Base-by-base conservation (phyloP, 2,888 invertebrate genomes). In the Acleris cristana region DNA sequence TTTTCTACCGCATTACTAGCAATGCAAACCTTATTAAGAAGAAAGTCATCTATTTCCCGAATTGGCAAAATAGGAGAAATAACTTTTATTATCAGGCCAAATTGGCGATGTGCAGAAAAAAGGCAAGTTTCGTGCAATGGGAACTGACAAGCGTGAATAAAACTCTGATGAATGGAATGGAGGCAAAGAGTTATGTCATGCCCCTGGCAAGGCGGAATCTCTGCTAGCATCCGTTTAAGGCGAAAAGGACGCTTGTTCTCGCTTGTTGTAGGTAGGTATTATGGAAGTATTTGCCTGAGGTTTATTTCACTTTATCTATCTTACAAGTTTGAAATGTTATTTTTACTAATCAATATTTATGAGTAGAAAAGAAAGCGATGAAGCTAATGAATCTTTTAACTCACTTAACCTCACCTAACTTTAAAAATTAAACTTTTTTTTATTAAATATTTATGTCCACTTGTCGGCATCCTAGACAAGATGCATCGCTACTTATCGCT, bases 141-240 rank as follows among this genome's bases (percentile, higher is more conserved):
- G 51, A 65, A 51, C 60, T 26, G 65, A 61, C 65, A 21, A 61
- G 65, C 65, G 60, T 65, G 60, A 65, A 61, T 65, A 56, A 51
- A 61, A 65, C 55, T 61, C 55, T 65, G 60, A 65, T 65, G 60
- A 65, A 65, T 61, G 65, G 23, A 59, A 56, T 51, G 55, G 30
- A 55, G 44, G 53, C 48, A 64, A 59, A 65, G 55, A 65, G 55
- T 61, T 65, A 56, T 51, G 60, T 65, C 60, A 61, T 61, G 55
- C 14, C 49, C 55, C 44, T 44, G 44, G 55, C 44, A 44, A 54
- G 54, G 23, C 19, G 23, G 52, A 65, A 56, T 56, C 65, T 26
- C 49, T 19, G 60, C 59, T 44, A n/a, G 34, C 34, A 34, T 19
- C 19, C 34, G 4, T 14, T 4, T 14, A 63, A 62, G 21, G 3